Evolutionary conservation across 1,140 invertebrate genomes (phyloP).

Genomic region (Notospermus geniculatus): DNA sequence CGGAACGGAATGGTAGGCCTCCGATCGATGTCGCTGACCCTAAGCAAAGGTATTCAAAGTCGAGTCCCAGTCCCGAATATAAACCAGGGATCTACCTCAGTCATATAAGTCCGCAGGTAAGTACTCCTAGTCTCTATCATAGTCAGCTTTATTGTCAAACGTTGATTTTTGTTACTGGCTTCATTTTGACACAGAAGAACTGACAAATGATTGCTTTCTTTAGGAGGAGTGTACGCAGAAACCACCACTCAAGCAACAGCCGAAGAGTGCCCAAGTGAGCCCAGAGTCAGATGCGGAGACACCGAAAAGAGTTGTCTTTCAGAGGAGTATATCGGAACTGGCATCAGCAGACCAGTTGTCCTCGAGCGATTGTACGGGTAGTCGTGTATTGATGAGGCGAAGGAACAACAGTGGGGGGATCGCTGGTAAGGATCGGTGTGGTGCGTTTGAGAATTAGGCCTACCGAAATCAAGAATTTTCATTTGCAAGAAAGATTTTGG

Average conservation of each 20-base stretch:
- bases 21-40: background rate
- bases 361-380: constrained; percentile 35
- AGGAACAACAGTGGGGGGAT: constrained; percentile 71
- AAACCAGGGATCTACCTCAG: background rate
- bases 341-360: background rate
- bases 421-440: constrained; percentile 61
- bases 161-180: too few relatives aligned
- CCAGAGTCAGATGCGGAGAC: constrained; percentile 51
- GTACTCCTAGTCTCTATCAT: too few relatives aligned
- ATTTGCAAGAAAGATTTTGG: too few relatives aligned
- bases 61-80: background rate
- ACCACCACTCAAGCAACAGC: constrained; percentile 24
- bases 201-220: too few relatives aligned
- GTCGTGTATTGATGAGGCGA: constrained; percentile 58
- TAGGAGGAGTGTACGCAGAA: too few relatives aligned
- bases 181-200: too few relatives aligned
- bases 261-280: constrained; percentile 48
- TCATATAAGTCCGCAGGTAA: constrained; percentile 9
- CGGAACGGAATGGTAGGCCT: background rate
- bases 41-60: background rate
- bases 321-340: constrained; percentile 66
- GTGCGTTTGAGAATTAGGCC: too few relatives aligned
- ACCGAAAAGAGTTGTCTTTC: constrained; percentile 63
- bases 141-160: too few relatives aligned
- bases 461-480: too few relatives aligned